Evolutionary conservation across 2,113 vertebrate genomes (phyloP).

Genomic region (Eulemur macaco): DNA sequence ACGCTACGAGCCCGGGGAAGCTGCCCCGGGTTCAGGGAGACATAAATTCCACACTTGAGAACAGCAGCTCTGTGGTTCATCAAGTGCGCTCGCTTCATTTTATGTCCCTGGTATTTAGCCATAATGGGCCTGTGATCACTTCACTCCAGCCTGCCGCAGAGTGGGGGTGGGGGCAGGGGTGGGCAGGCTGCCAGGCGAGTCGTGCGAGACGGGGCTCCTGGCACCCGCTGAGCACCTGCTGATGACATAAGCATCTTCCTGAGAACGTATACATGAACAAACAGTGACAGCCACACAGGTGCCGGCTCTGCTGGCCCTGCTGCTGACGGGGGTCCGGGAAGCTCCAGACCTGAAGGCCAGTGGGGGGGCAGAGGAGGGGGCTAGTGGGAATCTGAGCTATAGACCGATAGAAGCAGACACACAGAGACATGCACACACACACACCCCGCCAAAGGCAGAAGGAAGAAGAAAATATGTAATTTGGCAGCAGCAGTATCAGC

Average conservation of each 20-base stretch:
- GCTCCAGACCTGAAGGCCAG: background rate
- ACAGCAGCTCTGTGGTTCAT: background rate
- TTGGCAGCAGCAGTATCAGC: background rate
- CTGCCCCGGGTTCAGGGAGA: background rate
- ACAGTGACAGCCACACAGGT: background rate
- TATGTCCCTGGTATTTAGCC: background rate
- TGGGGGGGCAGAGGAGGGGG: accelerated
- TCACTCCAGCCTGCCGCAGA: background rate
- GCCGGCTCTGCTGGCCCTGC: background rate
- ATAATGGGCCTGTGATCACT: background rate
- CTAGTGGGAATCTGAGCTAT: background rate
- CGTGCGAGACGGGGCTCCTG: background rate
- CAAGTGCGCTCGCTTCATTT: background rate
- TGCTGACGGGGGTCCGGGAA: background rate
- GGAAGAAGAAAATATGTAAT: background rate
- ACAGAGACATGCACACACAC: background rate
- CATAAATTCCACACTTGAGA: background rate
- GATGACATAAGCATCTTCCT: background rate
- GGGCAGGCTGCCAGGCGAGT: background rate
- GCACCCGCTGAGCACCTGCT: background rate
- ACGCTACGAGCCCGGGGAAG: accelerated
- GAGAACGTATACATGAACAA: background rate
- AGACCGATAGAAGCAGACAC: background rate
- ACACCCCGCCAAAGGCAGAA: background rate
- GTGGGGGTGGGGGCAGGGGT: background rate